Evolutionary conservation across 64 coral and sea anemone genomes (phyloP).

Genomic region (Montipora cactus): DNA sequence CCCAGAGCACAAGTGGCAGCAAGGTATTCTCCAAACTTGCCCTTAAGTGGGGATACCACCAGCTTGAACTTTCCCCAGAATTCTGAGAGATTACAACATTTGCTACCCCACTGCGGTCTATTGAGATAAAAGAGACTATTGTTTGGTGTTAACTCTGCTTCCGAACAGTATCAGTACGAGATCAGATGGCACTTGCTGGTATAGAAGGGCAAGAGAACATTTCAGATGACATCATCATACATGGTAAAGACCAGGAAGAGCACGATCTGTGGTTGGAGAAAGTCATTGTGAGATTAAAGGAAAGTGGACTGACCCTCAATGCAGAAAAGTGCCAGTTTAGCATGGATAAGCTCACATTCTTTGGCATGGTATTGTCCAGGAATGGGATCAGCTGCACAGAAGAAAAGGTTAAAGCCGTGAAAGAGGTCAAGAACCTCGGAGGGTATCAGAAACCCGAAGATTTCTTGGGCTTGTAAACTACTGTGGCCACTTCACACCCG

Average conservation of each 20-base stretch:
- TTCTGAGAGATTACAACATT: not conserved
- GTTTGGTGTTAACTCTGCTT: not conserved
- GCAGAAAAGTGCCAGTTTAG: not conserved
- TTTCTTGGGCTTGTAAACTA: conserved; percentile 29
- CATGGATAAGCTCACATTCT: not conserved
- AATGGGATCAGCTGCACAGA: not conserved
- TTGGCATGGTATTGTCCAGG: not conserved
- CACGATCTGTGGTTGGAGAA: too few species aligned
- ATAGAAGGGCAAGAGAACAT: too few species aligned
- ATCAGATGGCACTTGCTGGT: not conserved
- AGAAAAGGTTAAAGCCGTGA: conserved; percentile 17
- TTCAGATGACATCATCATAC: too few species aligned
- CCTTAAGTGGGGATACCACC: conserved; percentile 13
- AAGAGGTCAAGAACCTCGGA: not conserved
- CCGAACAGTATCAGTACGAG: not conserved
- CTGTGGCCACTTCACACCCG: conserved; percentile 25
- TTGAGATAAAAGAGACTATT: conserved; percentile 8
- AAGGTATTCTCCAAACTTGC: conserved; percentile 9
- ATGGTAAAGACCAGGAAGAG: too few species aligned
- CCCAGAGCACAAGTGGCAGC: not conserved
- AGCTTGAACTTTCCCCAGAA: not conserved
- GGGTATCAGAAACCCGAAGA: not conserved
- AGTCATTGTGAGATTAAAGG: too few species aligned
- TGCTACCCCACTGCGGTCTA: not conserved
- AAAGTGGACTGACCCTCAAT: too few species aligned